phyloP scores from a whole-genome alignment of 2,888 invertebrate genomes.

The Xestia xanthographa region DNA sequence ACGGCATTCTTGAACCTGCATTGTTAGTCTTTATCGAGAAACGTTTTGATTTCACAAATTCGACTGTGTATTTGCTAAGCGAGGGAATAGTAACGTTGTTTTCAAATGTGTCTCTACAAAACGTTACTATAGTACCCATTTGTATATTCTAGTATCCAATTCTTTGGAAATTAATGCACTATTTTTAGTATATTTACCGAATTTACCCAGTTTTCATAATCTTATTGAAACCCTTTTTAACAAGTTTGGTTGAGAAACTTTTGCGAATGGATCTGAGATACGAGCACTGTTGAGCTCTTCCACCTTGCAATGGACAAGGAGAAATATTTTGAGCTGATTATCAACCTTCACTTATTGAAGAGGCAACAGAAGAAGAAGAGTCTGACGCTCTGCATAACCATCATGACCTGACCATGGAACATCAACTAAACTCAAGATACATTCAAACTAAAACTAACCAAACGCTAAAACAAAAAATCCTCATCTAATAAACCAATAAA shows the following conservation, averaged over 20 bases:
- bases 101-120: neutral
- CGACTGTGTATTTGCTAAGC: conserved; percentile 8
- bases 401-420: neutral
- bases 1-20: conserved; percentile 11
- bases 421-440: neutral
- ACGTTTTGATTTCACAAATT: conserved; percentile 15
- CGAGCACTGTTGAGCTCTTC: neutral
- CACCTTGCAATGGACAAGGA: neutral
- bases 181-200: neutral
- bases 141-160: neutral
- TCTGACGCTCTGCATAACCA: neutral
- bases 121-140: neutral
- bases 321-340: neutral
- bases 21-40: conserved; percentile 12
- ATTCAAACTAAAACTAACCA: neutral
- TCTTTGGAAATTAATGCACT: neutral
- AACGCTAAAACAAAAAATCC: conserved; percentile 8
- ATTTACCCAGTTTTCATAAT: neutral
- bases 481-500: conserved; percentile 27
- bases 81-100: neutral
- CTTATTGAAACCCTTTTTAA: neutral
- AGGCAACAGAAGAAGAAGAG: neutral
- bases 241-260: neutral
- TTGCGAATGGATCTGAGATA: neutral
- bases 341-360: neutral